Evolutionary conservation across 2,888 invertebrate genomes (phyloP), one percentile per base, ranked within the genome.

Genomic region (Conchocele bisecta): DNA sequence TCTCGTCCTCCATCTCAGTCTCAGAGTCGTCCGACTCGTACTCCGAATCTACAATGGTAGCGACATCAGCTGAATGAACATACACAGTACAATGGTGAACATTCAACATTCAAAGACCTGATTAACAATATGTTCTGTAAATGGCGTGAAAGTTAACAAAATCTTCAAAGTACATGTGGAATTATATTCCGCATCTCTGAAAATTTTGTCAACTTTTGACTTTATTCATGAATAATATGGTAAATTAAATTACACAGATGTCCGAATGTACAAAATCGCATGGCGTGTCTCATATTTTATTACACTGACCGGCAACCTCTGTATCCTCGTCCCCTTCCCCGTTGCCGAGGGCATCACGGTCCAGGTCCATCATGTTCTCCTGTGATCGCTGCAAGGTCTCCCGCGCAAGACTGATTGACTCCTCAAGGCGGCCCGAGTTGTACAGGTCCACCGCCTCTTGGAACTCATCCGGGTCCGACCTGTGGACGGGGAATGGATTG

Each of bases 311-410:
- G 59, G 78, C 80, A 9, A 66, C 69, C 28, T 77, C 81, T 28
- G 79, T 76, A 24, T 91, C 91, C 75, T 92, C 91, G 91, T 93
- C 90, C 46, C 82, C 66, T 56, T 79, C 51, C 61, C 93, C 89
- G 87, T 93, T 84, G 91, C 41, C 65, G 22, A 58, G 53, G 5
- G 70, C 73, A 9, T 83, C 76, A 20, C 71, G 58, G 11, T 70
- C 57, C 26, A 68, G 58, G 3, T 72, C 65, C 0, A 79, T 44
- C 13, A 83, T 67, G 37, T 81, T 79, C 53, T 83, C 82, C 15
- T 71, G 64, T 0, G 83, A 82, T 20, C 73, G 69, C 4, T 79
- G 61, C 31, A 83, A 69, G 37, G 75, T 81, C 66, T 81, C 78
- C 64, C 78, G 80, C 11, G 79, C 82, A 17, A 79, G 64, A 20